phyloP scores from a whole-genome alignment of 2,113 vertebrate genomes.

The Zosterops hypoxanthus region DNA sequence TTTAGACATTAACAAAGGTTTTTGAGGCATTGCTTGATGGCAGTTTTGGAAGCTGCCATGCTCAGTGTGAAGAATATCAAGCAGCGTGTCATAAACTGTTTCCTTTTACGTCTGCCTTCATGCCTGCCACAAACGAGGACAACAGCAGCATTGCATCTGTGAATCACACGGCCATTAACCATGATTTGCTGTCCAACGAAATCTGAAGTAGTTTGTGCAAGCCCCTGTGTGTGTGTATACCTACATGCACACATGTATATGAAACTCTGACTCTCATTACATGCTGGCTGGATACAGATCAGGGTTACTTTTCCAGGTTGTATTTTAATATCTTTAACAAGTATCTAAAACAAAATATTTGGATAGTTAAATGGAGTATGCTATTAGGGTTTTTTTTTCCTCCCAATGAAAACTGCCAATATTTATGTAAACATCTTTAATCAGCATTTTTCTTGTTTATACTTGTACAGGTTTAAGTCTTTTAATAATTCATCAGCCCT shows the following conservation, averaged over 20 bases:
- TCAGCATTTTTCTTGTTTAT: slow-evolving; percentile 70
- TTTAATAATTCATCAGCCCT: slow-evolving; percentile 60
- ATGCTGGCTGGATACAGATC: slow-evolving; percentile 52
- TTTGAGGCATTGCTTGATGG: slow-evolving; percentile 76
- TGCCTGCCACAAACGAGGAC: slow-evolving; percentile 65
- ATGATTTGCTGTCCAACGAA: slow-evolving; percentile 70
- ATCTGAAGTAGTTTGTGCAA: slow-evolving; percentile 55
- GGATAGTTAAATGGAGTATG: slow-evolving; percentile 49
- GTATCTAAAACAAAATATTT: slow-evolving; percentile 60
- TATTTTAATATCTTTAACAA: slow-evolving; percentile 64
- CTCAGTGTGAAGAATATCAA: slow-evolving; percentile 77
- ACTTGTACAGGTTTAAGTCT: slow-evolving; percentile 74
- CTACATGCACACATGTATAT: background rate
- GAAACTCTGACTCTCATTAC: slow-evolving; percentile 13
- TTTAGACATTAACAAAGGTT: slow-evolving; percentile 74
- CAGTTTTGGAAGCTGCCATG: slow-evolving; percentile 76
- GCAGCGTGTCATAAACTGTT: slow-evolving; percentile 76
- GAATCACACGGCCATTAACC: slow-evolving; percentile 67
- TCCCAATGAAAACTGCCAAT: slow-evolving; percentile 63
- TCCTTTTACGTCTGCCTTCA: slow-evolving; percentile 75
- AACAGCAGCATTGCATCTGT: slow-evolving; percentile 35
- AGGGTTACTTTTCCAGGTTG: slow-evolving; percentile 63
- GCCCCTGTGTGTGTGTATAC: background rate
- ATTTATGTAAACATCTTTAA: slow-evolving; percentile 61
- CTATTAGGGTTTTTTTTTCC: slow-evolving; percentile 44